These are phyloP conservation scores for Lanius collurio DNA, from an alignment of 2,113 vertebrate genomes.

Conservation along the genomic window DNA sequence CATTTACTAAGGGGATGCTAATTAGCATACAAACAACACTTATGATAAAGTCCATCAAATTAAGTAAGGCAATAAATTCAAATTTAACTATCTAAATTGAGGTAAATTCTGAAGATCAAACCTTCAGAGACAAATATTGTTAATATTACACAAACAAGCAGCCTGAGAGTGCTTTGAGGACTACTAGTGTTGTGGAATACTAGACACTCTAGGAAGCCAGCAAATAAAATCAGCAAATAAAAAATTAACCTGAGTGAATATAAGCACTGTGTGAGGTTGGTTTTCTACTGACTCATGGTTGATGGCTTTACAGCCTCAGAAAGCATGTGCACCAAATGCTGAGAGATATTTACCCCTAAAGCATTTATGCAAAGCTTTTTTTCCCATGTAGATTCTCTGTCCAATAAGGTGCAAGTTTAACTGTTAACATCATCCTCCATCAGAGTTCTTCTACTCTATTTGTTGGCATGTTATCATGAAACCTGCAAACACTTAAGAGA, in stretches of 20 bases:
- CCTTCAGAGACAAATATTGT: background rate
- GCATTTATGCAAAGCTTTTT: background rate
- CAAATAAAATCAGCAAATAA: background rate
- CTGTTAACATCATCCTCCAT: background rate
- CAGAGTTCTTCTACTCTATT: background rate
- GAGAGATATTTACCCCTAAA: background rate
- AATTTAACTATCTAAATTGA: background rate
- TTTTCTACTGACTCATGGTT: background rate
- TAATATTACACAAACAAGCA: background rate
- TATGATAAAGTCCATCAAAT: background rate
- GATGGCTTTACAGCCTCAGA: background rate
- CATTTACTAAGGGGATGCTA: background rate
- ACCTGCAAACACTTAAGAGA: background rate
- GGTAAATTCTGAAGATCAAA: background rate
- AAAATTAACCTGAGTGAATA: background rate
- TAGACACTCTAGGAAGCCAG: background rate
- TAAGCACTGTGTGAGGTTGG: background rate
- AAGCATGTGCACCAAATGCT: background rate
- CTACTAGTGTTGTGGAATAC: background rate
- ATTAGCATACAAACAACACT: background rate
- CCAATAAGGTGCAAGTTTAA: background rate
- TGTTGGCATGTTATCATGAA: background rate
- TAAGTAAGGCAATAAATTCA: background rate
- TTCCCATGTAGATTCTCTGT: background rate
- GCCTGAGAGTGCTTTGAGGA: background rate